Base-by-base conservation (phyloP, 2,888 invertebrate genomes). In the Gymnoscelis rufifasciata region DNA sequence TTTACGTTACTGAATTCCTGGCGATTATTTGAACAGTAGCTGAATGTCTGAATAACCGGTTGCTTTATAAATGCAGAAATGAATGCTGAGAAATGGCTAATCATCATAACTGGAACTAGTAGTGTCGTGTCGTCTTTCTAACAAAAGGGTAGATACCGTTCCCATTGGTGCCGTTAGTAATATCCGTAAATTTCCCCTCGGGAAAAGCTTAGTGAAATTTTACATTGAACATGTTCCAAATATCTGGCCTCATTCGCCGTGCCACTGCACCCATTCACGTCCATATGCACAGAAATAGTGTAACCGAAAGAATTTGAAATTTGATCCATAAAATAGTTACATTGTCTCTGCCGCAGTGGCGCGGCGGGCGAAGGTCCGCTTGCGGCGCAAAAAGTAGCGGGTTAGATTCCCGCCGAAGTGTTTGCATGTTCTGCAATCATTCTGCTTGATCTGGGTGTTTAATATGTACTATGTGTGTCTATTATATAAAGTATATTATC, bases 31-130 rank as follows among this genome's bases (percentile, higher is more conserved):
- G n/a, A n/a, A n/a, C n/a, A n/a, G n/a, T n/a, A n/a, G n/a, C n/a
- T 26, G 7, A 26, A 26, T 26, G 26, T 8, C 8, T 7, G 26
- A n/a, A n/a, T n/a, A n/a, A n/a, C n/a, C n/a, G n/a, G n/a, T n/a
- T n/a, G n/a, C n/a, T n/a, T n/a, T n/a, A n/a, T n/a, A n/a, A n/a
- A n/a, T n/a, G n/a, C 99, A 99, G 83, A 95, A 98, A 78, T 99
- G 99, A 11, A 99, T 98, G 70, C 97, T 97, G 64, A 99, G 91
- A 90, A 99, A 99, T 8, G 98, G 98, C 99, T 99, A 99, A 77
- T 98, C 97, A 78, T 97, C 96, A 80, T 99, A 99, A 72, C 96
- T 97, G 38, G 96, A 95, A 74, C 94, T 95, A 47, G 95, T 93
- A 47, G 95, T 94, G 80, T 98, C 98, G 52, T 96, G 90, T 2